Evolutionary conservation across 2,888 invertebrate genomes (phyloP).

Genomic region (Drosophila austrosaltans): DNA sequence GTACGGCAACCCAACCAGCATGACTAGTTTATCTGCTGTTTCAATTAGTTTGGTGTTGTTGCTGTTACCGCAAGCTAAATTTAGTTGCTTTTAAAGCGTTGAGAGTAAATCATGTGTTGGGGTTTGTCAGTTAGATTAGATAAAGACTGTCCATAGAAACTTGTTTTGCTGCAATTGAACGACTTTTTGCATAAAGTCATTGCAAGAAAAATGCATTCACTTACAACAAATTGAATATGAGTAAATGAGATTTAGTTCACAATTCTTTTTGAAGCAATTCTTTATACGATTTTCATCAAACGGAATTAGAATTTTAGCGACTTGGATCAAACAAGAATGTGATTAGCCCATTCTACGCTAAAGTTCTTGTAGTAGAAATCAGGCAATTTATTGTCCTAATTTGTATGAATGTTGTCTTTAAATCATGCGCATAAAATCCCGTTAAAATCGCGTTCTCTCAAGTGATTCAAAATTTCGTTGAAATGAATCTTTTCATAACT

Average conservation of each 20-base stretch:
- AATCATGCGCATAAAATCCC: no score
- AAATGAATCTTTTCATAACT: constrained; percentile 16
- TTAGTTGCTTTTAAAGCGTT: constrained; percentile 37
- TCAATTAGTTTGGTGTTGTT: constrained; percentile 35
- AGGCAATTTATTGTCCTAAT: no score
- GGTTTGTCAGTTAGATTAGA: constrained; percentile 47
- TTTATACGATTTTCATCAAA: no score
- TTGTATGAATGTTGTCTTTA: no score
- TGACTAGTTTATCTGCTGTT: constrained; percentile 42
- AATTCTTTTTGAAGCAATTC: no score
- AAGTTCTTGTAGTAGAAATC: no score
- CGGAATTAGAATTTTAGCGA: no score
- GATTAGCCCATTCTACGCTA: no score
- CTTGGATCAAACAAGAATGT: no score
- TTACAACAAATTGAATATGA: neutral
- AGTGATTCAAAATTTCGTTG: neutral
- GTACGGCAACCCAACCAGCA: neutral
- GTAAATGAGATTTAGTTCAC: no score
- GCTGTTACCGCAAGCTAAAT: constrained; percentile 39
- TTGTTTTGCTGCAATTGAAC: constrained; percentile 21
- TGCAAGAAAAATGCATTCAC: constrained; percentile 18
- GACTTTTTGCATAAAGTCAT: constrained; percentile 1
- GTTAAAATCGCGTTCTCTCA: no score
- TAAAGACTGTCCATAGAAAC: constrained; percentile 33
- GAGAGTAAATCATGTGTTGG: neutral